Conservation (phyloP, 2,888 invertebrate genomes). For the Scaptomyza flava region DNA sequence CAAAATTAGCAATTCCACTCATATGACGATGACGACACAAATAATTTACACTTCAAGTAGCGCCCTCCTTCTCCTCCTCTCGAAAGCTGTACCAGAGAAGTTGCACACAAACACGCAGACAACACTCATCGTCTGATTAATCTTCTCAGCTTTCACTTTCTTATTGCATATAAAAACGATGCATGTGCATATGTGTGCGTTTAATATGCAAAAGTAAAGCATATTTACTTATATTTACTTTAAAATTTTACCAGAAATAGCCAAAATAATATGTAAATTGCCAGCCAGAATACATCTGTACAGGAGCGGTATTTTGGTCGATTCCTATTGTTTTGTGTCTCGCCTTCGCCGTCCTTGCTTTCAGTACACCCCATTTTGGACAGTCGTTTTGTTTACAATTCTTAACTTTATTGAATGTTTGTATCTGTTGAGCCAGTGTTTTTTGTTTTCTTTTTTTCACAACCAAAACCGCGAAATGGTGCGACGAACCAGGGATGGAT, state of each 20-base stretch:
- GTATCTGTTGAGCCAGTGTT: conserved; percentile 33
- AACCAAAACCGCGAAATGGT: conserved; percentile 60
- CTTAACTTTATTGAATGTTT: conserved; percentile 23
- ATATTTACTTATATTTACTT: conserved; percentile 1
- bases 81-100: neutral
- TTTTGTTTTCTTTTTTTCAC: conserved; percentile 42
- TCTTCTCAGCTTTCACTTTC: conserved; percentile 61
- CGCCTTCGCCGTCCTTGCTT: conserved; percentile 86
- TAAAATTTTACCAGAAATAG: conserved; percentile 89
- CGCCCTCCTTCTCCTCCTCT: neutral
- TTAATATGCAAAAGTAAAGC: neutral
- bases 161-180: neutral
- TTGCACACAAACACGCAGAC: conserved; percentile 23
- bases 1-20: conserved; percentile 58
- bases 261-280: conserved; percentile 92
- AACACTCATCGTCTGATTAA: conserved; percentile 40
- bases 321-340: conserved; percentile 68
- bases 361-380: conserved; percentile 88
- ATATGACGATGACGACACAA: conserved; percentile 68
- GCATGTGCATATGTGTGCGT: neutral
- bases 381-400: conserved; percentile 1
- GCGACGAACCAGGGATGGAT: conserved; percentile 34
- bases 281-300: conserved; percentile 93
- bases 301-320: conserved; percentile 89
- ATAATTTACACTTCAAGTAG: conserved; percentile 20